A percentile compares a stretch with the other conserved stretches of the same genome.
These are phyloP conservation scores for Basileuterus tristriatus DNA, from an alignment of 2,797 vertebrate species.

Conservation along the genomic window DNA sequence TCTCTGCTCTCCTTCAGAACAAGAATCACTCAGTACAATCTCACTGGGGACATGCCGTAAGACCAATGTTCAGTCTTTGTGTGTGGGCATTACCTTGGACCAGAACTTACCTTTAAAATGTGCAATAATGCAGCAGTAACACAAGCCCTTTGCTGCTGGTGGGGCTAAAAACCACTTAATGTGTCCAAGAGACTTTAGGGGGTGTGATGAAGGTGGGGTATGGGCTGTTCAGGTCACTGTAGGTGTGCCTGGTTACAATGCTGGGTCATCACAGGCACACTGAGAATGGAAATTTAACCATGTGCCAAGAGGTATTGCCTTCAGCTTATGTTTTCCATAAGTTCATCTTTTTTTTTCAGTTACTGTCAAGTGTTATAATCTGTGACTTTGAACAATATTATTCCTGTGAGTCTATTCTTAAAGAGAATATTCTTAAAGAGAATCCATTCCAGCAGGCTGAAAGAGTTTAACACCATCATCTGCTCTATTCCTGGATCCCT, in stretches of 20 bases:
- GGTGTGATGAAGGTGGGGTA: background rate
- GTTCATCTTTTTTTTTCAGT: background rate
- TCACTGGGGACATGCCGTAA: background rate
- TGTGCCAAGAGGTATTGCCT: background rate
- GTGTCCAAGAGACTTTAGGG: background rate
- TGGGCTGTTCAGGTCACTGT: background rate
- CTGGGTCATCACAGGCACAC: background rate
- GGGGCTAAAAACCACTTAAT: background rate
- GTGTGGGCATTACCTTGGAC: background rate
- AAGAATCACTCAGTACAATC: background rate
- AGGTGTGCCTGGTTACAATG: rapidly evolving
- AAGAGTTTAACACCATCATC: background rate
- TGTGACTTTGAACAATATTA: background rate
- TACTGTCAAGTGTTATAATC: background rate
- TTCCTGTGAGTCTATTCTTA: background rate
- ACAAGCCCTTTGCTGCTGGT: background rate
- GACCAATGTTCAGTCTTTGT: no score
- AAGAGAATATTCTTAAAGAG: background rate
- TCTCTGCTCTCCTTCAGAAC: background rate
- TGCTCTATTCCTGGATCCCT: conserved; percentile 24
- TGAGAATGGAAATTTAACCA: background rate
- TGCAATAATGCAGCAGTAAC: background rate
- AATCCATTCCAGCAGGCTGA: background rate
- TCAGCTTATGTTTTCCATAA: background rate
- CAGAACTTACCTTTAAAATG: background rate